These are phyloP conservation scores for Diplosoma virens DNA, from an alignment of 23 tunicate genomes.

Conservation along the genomic window DNA sequence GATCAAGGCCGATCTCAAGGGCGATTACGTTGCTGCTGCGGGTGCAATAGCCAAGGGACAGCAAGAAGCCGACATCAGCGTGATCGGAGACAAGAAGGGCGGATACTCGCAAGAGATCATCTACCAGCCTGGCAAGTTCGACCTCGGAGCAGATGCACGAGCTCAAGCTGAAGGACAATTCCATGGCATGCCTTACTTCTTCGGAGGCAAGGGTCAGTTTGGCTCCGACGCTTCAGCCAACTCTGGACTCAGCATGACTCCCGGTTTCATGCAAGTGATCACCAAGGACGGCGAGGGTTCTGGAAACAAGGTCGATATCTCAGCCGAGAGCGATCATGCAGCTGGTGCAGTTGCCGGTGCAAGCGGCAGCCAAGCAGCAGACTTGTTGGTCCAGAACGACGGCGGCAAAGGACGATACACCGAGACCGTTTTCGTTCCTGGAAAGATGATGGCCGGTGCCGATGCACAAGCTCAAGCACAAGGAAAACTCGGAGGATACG, in stretches of 20 bases:
- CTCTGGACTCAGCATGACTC: neutral
- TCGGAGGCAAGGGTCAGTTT: constrained; percentile 5
- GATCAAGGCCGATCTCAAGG: constrained; percentile 13
- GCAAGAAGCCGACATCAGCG: neutral
- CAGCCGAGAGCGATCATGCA: constrained; percentile 7
- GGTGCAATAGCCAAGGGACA: neutral
- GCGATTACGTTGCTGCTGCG: neutral
- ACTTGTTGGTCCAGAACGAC: neutral
- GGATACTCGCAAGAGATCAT: neutral
- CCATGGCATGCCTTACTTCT: no score
- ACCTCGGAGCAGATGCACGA: neutral
- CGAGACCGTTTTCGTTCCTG: constrained; percentile 14
- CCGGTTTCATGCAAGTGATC: neutral
- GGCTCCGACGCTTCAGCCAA: neutral
- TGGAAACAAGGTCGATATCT: neutral
- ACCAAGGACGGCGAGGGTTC: neutral
- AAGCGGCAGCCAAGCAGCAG: constrained; percentile 4
- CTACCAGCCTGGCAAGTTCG: constrained; percentile 8
- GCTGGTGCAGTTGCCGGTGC: neutral
- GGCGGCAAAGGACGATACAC: neutral
- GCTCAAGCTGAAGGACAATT: neutral
- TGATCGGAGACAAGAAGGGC: constrained; percentile 11
- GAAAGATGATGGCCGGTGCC: constrained; percentile 6
- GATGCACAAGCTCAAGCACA: neutral
- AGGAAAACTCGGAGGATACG: neutral